Evolutionary conservation across 2,113 vertebrate species (phyloP), one percentile per base, ranked within the genome.

Genomic region (Pyrgilauda ruficollis): DNA sequence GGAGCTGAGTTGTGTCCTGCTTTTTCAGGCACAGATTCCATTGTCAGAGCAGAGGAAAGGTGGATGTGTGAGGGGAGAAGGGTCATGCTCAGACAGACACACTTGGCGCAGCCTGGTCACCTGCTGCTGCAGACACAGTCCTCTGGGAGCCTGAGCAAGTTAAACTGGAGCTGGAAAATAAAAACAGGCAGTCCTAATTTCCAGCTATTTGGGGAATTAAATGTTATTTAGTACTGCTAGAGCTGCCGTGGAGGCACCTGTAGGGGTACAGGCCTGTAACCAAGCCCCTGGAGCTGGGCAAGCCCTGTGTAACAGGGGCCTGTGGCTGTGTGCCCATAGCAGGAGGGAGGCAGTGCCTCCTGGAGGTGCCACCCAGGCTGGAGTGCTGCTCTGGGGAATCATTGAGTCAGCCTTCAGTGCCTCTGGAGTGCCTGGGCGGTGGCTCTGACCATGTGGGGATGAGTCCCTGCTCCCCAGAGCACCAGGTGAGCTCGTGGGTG

Each of bases 401-500:
- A 18, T 24, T 30, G 46, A 64, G 43, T n/a, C 10, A 15, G 72
- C n/a, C 17, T 31, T 80, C 13, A 0, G 0, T 23, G 61, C 55
- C 8, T 63, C 59, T 47, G 74, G 17, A 43, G 49, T 59, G 39
- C 75, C 69, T 23, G 47, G 59, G 19, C 3, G 24, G 50, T 17
- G n/a, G 3, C 56, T 81, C 5, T 1, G 56, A 56, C 77, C 35
- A 5, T 3, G 1, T 8, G 22, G 49, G 13, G 19, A 3, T 17
- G 50, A 62, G 77, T 83, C 73, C 15, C 16, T 23, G 41, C 20
- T 76, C 46, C 53, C 64, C 30, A 31, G 53, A 64, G 86, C 43
- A 17, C 73, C n/a, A 15, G 15, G 61, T 18, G 39, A 81, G 64
- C 55, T 44, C 8, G 3, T n/a, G 75, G 20, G 22, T 10, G 74